Conservation (phyloP, 2,888 invertebrate genomes). For the Athetis lepigone region DNA sequence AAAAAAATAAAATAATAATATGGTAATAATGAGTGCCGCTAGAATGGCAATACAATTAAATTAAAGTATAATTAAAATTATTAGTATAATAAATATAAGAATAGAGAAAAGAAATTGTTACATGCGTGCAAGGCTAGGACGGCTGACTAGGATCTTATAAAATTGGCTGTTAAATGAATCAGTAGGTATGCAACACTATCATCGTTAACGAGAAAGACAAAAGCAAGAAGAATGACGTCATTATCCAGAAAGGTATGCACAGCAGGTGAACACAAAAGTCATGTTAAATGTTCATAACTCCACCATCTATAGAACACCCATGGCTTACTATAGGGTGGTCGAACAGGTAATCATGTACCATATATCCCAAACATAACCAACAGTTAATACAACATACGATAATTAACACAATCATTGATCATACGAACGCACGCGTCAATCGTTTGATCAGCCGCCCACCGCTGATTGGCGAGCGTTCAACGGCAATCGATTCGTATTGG, state of each 20-base stretch:
- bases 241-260: slow-evolving; percentile 7
- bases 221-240: slow-evolving; percentile 16
- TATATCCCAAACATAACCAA: slow-evolving; percentile 23
- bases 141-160: no score
- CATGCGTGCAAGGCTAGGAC: no score
- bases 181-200: no score
- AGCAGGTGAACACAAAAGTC: slow-evolving; percentile 14
- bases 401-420: slow-evolving; percentile 56
- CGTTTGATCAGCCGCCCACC: slow-evolving; percentile 58
- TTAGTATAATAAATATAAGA: no score
- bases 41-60: no score
- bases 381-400: slow-evolving; percentile 39
- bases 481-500: slow-evolving; percentile 62
- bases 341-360: slow-evolving; percentile 42
- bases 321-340: slow-evolving; percentile 53
- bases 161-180: no score
- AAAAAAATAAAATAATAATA: no score
- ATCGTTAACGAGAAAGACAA: neutral
- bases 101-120: no score
- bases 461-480: slow-evolving; percentile 55
- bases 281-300: slow-evolving; percentile 25
- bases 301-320: slow-evolving; percentile 42
- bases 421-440: slow-evolving; percentile 56
- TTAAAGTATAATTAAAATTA: no score
- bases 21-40: no score